Evolutionary conservation across 2,888 invertebrate species (phyloP), one percentile per base, ranked within the genome.

Genomic region (Eucriotettix oculatus): DNA sequence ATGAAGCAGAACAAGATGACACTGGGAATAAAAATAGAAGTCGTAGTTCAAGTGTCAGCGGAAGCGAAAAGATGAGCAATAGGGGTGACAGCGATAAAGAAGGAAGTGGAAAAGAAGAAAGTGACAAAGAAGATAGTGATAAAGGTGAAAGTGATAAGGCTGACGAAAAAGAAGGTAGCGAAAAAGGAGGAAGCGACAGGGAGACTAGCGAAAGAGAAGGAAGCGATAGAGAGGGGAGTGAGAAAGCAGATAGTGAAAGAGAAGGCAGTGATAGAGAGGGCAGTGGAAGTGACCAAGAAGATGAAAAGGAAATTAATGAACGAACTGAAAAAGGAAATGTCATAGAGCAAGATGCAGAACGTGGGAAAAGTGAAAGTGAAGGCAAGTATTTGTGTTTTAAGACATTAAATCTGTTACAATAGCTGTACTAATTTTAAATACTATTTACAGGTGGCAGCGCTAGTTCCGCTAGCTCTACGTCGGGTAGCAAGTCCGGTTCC

Each of bases 141-240:
- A 64, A 61, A 10, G 63, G 63, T 57, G 63, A 58, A 29, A 29
- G 29, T 29, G 29, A 29, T 54, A 64, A 62, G 11, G 62, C 41
- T 29, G 58, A 54, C 42, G 56, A 56, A 40, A 58, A 56, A 17
- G 63, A 61, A 17, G 61, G 55, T 9, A 57, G 54, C 7, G 62
- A 48, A 16, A 58, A 52, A 48, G 66, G 65, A 52, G 65, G 58
- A 42, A 65, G 61, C 10, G 63, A 63, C 61, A 65, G 60, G 40
- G 65, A 65, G 12, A 63, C 60, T 12, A 61, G 62, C 48, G 65
- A 62, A n/a, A 60, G 58, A 12, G 83, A 84, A 1, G 83, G 81
- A 42, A 75, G 73, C 61, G 67, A 67, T 10, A 67, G 68, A 52
- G 69, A 69, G 53, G 62, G 52, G 16, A 61, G 63, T 59, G 60